A percentile compares a stretch with the other conserved stretches of the same genome.
Conservation (phyloP, 1,140 invertebrate genomes). For the Penaeus chinensis region DNA sequence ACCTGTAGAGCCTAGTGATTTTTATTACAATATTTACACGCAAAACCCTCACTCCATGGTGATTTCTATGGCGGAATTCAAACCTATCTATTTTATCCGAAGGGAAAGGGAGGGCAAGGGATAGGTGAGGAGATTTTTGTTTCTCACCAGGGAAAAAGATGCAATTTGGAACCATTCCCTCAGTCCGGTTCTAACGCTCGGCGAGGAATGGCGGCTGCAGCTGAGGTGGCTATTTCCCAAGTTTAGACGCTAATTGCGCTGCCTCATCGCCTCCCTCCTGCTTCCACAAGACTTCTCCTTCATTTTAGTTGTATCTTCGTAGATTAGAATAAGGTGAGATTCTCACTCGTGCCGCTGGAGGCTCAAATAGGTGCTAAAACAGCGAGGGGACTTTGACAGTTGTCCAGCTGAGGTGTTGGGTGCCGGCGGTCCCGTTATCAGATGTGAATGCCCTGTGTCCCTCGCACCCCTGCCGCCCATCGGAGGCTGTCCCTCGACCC, state of each 20-base stretch:
- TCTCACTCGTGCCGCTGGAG: background rate
- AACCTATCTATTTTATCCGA: no score
- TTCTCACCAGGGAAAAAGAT: background rate
- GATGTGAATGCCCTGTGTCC: constrained; percentile 9
- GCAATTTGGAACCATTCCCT: background rate
- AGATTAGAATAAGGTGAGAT: constrained; percentile 25
- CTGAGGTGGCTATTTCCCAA: constrained; percentile 5
- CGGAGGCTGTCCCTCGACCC: no score
- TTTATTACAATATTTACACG: no score
- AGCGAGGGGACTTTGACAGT: constrained; percentile 7
- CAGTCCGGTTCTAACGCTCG: constrained; percentile 12
- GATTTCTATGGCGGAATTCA: no score
- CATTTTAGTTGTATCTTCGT: background rate
- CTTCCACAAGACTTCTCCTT: no score
- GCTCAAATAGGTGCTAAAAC: background rate
- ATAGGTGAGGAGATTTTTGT: background rate
- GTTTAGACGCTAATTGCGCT: background rate
- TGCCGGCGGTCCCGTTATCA: constrained; percentile 21
- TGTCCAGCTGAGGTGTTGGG: background rate
- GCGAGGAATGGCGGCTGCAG: constrained; percentile 10
- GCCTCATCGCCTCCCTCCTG: no score
- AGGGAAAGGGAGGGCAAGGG: no score
- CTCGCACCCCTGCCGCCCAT: no score
- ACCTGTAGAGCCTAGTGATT: no score
- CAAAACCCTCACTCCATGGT: no score